A percentile compares a stretch with the other conserved stretches of the same genome.
These are phyloP conservation scores for Macaria notata DNA, from an alignment of 2,888 invertebrate species.

Conservation along the genomic window DNA sequence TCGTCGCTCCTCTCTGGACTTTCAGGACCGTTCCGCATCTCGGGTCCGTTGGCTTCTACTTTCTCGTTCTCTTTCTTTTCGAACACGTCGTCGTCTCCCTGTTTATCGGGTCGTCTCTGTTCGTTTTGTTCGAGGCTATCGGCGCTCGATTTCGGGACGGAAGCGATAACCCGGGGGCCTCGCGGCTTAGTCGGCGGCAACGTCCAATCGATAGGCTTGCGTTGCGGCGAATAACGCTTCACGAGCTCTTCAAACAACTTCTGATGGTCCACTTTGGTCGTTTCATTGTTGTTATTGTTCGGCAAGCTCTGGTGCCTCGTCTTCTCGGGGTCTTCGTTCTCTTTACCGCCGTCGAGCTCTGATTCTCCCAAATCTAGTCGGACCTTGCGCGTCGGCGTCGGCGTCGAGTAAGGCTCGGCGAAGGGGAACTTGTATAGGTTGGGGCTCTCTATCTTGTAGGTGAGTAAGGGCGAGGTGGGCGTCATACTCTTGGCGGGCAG, in stretches of 20 bases:
- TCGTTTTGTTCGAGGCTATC: constrained; percentile 56
- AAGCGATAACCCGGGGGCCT: constrained; percentile 68
- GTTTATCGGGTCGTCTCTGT: constrained; percentile 42
- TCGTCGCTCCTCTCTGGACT: constrained; percentile 38
- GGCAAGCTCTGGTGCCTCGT: constrained; percentile 59
- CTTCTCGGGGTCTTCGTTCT: constrained; percentile 60
- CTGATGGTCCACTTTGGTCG: constrained; percentile 66
- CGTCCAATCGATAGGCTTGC: constrained; percentile 72
- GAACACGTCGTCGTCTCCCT: constrained; percentile 67
- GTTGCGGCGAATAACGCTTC: constrained; percentile 74
- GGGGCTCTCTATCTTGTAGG: constrained; percentile 74
- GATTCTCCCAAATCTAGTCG: constrained; percentile 58
- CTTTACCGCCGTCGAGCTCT: constrained; percentile 58
- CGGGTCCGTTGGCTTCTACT: constrained; percentile 36
- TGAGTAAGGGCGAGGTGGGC: constrained; percentile 41
- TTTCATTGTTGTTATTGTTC: constrained; percentile 41
- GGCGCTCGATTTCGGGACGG: constrained; percentile 66
- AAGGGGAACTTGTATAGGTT: constrained; percentile 78
- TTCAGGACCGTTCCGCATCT: constrained; percentile 54
- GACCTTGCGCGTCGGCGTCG: constrained; percentile 65
- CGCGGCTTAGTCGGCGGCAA: constrained; percentile 72
- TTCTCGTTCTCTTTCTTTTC: constrained; percentile 48
- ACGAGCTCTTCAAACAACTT: constrained; percentile 72
- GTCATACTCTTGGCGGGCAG: constrained; percentile 60
- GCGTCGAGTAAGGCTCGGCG: constrained; percentile 75